Evolutionary conservation across 1,140 invertebrate species (phyloP), one percentile per base, ranked within the genome.

Genomic region (Aethina tumida): DNA sequence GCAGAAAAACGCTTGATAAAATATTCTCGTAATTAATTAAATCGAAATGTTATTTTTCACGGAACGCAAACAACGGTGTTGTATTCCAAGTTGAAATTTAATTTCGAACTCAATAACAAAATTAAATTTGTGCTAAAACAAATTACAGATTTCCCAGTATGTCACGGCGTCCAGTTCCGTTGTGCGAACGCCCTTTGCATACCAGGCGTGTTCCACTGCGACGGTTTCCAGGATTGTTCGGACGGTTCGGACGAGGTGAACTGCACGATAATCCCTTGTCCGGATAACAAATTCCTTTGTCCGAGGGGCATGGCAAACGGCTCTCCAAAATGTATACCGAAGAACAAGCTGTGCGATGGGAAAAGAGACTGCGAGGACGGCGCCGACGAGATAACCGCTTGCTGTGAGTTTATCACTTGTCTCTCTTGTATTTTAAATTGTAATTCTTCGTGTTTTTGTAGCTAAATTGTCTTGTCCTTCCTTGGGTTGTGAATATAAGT

Each of bases 131-230:
- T 26, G 2, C 2, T 6, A 24, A 24, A 26, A 26, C n/a, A 26
- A 21, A 20, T 55, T 51, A 27, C 62, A 90, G 88, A 80, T 66
- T 95, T 95, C 58, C 86, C 86, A 1, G 70, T 83, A 0, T 99
- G 95, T 63, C 79, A 87, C 50, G 77, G 77, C 29, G 85, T 85
- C 5, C 89, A 97, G 66, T 97, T 96, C 62, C 74, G 86, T 14
- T 97, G 95, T 67, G 79, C 81, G 22, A 96, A 96, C 62, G 84
- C 88, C 4, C 68, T 93, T 9, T 98, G 95, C 64, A 91, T 97
- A 35, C 88, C 92, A 0, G 71, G 73, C 7, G 77, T 74, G 16
- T 89, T 82, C 62, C 80, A 79, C 45, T 89, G 84, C 63, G 84
- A 88, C 47, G 82, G 83, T 7, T 83, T 84, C 59, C 71, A 76